Evolutionary conservation across 64 coral and sea anemone genomes (phyloP).

Genomic region (Montipora cactus): DNA sequence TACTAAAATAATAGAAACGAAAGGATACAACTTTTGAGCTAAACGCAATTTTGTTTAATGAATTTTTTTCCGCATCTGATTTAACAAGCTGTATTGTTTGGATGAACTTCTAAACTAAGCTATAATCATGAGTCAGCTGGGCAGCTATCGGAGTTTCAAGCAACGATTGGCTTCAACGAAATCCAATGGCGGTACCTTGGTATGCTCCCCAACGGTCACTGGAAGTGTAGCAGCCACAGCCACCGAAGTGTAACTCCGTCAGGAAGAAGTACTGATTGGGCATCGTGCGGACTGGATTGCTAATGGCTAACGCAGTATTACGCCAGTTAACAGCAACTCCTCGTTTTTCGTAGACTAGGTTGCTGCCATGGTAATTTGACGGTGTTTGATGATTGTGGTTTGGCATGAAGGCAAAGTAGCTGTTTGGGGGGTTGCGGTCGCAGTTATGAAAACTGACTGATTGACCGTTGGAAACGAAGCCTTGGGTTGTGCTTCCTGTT

Average conservation of each 20-base stretch:
- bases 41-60: neutral
- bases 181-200: constrained; percentile 65
- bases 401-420: constrained; percentile 62
- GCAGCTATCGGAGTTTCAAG: neutral
- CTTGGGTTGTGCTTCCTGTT: neutral
- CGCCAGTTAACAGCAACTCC: constrained; percentile 71
- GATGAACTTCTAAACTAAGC: neutral
- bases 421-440: constrained; percentile 59
- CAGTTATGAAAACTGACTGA: constrained; percentile 37
- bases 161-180: constrained; percentile 43
- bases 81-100: neutral
- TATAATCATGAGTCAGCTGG: neutral
- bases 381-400: constrained; percentile 37
- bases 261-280: constrained; percentile 24
- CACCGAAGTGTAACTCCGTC: constrained; percentile 75
- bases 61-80: neutral
- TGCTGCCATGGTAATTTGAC: neutral
- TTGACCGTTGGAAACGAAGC: constrained; percentile 48
- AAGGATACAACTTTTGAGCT: neutral
- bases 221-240: constrained; percentile 73
- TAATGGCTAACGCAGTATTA: neutral
- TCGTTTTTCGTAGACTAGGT: constrained; percentile 5
- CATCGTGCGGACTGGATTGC: constrained; percentile 26
- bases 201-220: constrained; percentile 62
- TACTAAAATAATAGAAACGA: neutral